Evolutionary conservation across 2,113 vertebrate genomes (phyloP), one percentile per base, ranked within the genome.

Genomic region (Ariopsis seemanni): DNA sequence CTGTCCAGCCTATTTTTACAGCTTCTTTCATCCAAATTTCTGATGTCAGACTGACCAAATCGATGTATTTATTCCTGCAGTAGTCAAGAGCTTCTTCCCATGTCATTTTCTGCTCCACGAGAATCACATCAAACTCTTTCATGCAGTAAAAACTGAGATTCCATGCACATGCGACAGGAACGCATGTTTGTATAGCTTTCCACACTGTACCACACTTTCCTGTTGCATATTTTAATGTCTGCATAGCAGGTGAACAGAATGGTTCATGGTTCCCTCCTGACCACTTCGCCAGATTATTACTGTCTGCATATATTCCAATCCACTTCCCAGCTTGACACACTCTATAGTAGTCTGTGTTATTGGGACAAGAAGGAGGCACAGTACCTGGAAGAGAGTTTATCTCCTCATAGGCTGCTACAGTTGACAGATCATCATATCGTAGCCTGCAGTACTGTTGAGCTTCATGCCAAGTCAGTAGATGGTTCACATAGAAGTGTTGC

Each of bases 81-180:
- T 85, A 85, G 55, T 52, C 48, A 25, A 85, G 57, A 52, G 84
- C 84, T 5, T 78, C 22, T 78, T 78, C 10, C 72, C 72, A 85
- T 7, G 74, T 53, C 58, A 63, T 22, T 1, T 53, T 85, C 12
- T 63, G 6, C 57, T 85, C 30, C 30, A 77, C 84, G 17, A 85
- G 71, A 17, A 85, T 42, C 30, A 85, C 71, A 15, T 85, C 84
- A 85, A 60, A 85, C 15, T 48, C 7, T 5, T 10, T 15, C 84
- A 85, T 85, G 25, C 84, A 85, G 71, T 75, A 77, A 63, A 85
- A 85, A 15, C 71, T 75, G 42, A 85, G 84, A 63, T 77, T 60
- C 71, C 34, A 77, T 50, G 55, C 6, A 9, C 71, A 85, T 11
- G 20, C 30, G n/a, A 30, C 52, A 80, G n/a, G 53, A 30, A 30